Percentiles rank a stretch among this genome's conserved stretches.
Evolutionary conservation across 2,888 invertebrate genomes (phyloP).

Genomic region (Orchesella flavescens): DNA sequence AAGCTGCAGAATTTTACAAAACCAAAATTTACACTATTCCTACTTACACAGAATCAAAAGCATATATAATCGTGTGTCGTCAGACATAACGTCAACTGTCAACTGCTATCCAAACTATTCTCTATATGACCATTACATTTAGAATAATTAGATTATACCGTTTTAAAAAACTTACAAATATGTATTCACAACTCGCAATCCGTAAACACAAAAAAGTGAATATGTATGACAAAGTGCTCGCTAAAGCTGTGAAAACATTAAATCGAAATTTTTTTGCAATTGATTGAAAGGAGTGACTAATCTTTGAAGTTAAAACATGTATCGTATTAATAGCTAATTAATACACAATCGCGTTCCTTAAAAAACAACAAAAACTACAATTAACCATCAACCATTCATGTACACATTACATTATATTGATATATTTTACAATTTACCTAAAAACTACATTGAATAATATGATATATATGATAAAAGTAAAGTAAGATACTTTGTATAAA

Average conservation of each 20-base stretch:
- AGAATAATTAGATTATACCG: neutral
- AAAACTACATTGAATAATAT: neutral
- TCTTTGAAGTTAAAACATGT: neutral
- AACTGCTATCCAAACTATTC: neutral
- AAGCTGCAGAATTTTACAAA: too few species aligned
- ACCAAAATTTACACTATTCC: too few species aligned
- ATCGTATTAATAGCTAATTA: too few species aligned
- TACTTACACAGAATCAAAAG: too few species aligned
- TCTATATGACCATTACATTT: neutral
- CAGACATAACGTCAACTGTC: neutral
- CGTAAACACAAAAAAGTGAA: slow-evolving; percentile 9
- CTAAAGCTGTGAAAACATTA: slow-evolving; percentile 44
- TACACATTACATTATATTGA: slow-evolving; percentile 36
- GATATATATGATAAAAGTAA: slow-evolving; percentile 8
- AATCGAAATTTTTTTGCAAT: neutral
- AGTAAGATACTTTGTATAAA: neutral
- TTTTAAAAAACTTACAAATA: neutral
- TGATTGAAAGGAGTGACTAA: neutral
- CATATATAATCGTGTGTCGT: too few species aligned
- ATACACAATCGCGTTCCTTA: neutral
- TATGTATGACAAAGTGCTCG: slow-evolving; percentile 44
- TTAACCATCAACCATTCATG: slow-evolving; percentile 40
- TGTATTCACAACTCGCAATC: slow-evolving; percentile 22
- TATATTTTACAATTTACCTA: slow-evolving; percentile 7
- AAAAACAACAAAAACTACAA: slow-evolving; percentile 16